Conservation (phyloP, 2,797 vertebrate species). For the Sebastolobus altivelis region DNA sequence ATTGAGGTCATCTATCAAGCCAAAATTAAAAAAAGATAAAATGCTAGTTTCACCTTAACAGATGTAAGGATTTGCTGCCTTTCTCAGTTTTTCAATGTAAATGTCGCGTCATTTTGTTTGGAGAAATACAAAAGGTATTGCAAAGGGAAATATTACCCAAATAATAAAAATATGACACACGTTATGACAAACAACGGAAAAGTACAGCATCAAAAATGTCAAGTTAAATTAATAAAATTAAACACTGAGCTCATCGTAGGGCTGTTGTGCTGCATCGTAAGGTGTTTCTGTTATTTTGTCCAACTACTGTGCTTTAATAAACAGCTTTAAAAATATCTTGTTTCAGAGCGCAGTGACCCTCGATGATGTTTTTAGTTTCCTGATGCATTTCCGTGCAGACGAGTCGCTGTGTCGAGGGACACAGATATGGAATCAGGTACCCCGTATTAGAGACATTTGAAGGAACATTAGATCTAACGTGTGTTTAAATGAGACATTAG, state of each 20-base stretch:
- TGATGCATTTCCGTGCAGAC: constrained; percentile 88
- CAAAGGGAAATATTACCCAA: neutral
- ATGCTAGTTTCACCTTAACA: neutral
- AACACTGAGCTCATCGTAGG: neutral
- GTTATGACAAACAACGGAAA: neutral
- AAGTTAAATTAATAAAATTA: neutral
- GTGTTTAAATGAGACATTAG: neutral
- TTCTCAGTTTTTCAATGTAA: neutral
- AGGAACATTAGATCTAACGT: neutral
- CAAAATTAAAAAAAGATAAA: neutral
- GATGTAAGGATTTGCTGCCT: neutral
- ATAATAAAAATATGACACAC: neutral
- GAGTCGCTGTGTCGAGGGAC: constrained; percentile 92
- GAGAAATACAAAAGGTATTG: neutral
- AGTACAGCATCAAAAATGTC: neutral
- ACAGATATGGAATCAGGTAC: constrained; percentile 90
- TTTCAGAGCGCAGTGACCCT: constrained; percentile 85
- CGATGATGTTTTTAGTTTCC: constrained; percentile 89
- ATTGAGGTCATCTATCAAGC: neutral
- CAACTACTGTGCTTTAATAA: neutral
- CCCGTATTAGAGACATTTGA: neutral
- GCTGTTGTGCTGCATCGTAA: neutral
- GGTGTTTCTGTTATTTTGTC: constrained; percentile 9
- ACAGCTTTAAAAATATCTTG: neutral
- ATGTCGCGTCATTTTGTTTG: no score